Evolutionary conservation across 2,113 vertebrate species (phyloP).

Genomic region (Strigops habroptila): DNA sequence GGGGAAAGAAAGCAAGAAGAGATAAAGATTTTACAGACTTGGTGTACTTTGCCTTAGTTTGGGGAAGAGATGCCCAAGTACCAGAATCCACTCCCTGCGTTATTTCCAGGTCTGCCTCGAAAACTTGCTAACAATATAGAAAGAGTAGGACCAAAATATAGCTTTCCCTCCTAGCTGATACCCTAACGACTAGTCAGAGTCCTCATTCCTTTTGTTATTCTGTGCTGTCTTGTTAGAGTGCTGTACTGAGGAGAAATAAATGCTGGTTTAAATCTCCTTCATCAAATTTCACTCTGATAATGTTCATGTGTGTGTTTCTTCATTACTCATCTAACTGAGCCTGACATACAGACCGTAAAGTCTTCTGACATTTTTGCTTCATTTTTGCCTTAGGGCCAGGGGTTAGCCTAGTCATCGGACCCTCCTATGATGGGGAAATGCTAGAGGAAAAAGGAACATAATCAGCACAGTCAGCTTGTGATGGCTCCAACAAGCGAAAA

Average conservation of each 20-base stretch:
- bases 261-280: background rate
- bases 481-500: background rate
- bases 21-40: background rate
- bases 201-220: background rate
- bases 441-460: background rate
- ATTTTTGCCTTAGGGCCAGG: background rate
- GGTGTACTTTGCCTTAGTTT: background rate
- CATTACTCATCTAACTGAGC: background rate
- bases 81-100: accelerated
- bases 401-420: background rate
- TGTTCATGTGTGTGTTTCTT: background rate
- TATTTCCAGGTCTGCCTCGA: background rate
- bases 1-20: background rate
- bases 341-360: background rate
- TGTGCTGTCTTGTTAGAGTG: background rate
- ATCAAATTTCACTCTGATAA: background rate
- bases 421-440: background rate
- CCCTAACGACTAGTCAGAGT: background rate
- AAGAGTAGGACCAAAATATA: background rate
- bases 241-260: background rate
- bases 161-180: background rate
- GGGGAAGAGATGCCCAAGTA: background rate
- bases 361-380: background rate
- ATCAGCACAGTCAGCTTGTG: background rate
- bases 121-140: background rate